Evolutionary conservation across 2,888 invertebrate genomes (phyloP).

Genomic region (Nomada ferruginata): DNA sequence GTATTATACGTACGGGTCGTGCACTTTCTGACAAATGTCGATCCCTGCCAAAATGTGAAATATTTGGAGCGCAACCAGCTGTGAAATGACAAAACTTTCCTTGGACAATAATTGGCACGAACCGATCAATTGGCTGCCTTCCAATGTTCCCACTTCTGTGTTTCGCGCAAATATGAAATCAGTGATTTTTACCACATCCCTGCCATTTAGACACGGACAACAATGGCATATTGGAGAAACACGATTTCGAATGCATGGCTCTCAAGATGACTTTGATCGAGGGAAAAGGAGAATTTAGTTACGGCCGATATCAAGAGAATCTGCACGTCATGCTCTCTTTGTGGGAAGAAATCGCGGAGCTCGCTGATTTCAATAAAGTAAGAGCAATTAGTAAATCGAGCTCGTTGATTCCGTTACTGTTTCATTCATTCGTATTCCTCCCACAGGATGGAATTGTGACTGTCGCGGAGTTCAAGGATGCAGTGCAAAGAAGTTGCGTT

Average conservation of each 20-base stretch:
- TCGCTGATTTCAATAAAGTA: conserved; percentile 95
- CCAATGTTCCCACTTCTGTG: neutral
- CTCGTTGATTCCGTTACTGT: neutral
- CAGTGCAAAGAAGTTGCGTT: conserved; percentile 92
- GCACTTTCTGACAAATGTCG: conserved; percentile 22
- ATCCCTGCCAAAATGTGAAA: conserved; percentile 48
- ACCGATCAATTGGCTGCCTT: conserved; percentile 34
- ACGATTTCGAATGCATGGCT: conserved; percentile 93
- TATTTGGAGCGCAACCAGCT: conserved; percentile 54
- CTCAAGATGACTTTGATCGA: conserved; percentile 92
- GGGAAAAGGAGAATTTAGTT: conserved; percentile 92
- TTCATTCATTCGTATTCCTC: conserved; percentile 5
- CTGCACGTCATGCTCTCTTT: conserved; percentile 93
- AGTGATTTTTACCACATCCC: neutral
- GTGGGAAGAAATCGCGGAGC: conserved; percentile 94
- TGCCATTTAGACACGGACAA: conserved; percentile 90
- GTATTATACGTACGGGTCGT: neutral
- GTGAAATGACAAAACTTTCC: conserved; percentile 31
- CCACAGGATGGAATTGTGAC: conserved; percentile 92
- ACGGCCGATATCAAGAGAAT: conserved; percentile 90
- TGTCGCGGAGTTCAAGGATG: conserved; percentile 92
- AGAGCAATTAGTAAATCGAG: neutral
- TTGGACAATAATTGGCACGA: conserved; percentile 51
- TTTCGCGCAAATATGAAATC: neutral
- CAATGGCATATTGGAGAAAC: conserved; percentile 92